phyloP scores from a whole-genome alignment of 92 coral and sea anemone species.

The Parazoanthus swiftii region DNA sequence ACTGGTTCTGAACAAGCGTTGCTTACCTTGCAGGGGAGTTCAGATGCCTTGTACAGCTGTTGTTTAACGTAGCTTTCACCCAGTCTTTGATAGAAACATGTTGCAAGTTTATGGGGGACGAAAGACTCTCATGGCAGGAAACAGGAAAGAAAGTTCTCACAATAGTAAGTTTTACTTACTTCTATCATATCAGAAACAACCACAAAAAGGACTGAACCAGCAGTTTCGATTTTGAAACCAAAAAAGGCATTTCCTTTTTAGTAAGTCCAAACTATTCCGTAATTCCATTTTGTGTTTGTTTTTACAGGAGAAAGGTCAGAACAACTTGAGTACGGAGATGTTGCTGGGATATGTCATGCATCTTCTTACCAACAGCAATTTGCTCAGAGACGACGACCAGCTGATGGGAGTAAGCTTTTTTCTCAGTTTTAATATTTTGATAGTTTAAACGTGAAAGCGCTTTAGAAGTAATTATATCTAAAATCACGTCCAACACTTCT shows the following conservation, averaged over 20 bases:
- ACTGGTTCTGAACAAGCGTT: background rate
- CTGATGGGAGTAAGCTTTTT: conserved; percentile 78
- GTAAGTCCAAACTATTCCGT: background rate
- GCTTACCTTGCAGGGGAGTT: conserved; percentile 66
- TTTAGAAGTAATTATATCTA: background rate
- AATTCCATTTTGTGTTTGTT: background rate
- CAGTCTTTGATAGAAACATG: conserved; percentile 88
- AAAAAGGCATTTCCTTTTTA: background rate
- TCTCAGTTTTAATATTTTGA: background rate
- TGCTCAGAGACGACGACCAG: conserved; percentile 77
- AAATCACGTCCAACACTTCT: too few relatives aligned
- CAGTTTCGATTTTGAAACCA: background rate
- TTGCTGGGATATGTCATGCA: conserved; percentile 86
- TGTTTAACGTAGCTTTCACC: conserved; percentile 79
- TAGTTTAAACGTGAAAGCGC: background rate
- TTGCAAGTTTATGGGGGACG: conserved; percentile 90
- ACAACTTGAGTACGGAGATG: conserved; percentile 64
- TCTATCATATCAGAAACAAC: background rate
- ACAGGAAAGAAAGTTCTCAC: conserved; percentile 67
- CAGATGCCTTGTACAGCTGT: conserved; percentile 84
- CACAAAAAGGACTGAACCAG: too few relatives aligned
- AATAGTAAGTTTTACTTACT: conserved; percentile 40
- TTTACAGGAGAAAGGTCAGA: conserved; percentile 60
- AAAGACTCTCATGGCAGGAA: conserved; percentile 90
- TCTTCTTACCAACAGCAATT: conserved; percentile 70